Base-by-base conservation (phyloP, 2,113 vertebrate genomes). In the Theropithecus gelada region DNA sequence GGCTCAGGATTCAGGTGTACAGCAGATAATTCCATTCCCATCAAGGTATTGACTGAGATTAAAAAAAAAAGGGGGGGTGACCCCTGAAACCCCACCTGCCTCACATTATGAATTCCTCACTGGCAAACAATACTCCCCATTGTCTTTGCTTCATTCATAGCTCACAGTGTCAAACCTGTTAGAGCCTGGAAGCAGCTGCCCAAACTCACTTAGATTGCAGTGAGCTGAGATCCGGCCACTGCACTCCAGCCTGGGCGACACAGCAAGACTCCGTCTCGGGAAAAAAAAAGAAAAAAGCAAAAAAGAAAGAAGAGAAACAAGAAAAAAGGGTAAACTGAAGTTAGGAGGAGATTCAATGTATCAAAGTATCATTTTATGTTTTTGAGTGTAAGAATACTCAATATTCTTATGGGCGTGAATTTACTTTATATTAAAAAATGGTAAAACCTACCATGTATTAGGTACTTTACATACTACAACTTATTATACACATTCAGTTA, bases 101-200 rank as follows among this genome's bases (percentile, higher is more conserved):
- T 84, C 66, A 57, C 88, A 73, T 17, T 38, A 1, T 4, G 61
- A 76, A 94, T 96, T 96, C 89, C 93, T 96, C 38, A 20, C 17
- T 70, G 2, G 7, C 8, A 48, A 88, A 97, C 96, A 98, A 93
- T 68, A 87, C 32, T 80, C 12, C 25, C 52, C 57, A 86, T 94
- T 97, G 89, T 97, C 92, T 86, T 82, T 43, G 20, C 30, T 90
- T 93, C 64, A 38, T 90, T 90, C 80, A 72, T 7, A 22, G n/a
- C 8, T 72, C 45, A 73, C 35, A 73, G 61, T 57, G 32, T 57
- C 59, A 85, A 81, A 75, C 80, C 80, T 70, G 88, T 27, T 23
- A 64, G 45, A 59, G 66, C 45, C 68, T 70, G 79, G 27, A 43
- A 85, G 79, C 43, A 25, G 84, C 38, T 64, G 64, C 38, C 40